These are phyloP conservation scores for Pristionchus exspectatus DNA, from an alignment of 2,888 invertebrate genomes.

Conservation along the genomic window DNA sequence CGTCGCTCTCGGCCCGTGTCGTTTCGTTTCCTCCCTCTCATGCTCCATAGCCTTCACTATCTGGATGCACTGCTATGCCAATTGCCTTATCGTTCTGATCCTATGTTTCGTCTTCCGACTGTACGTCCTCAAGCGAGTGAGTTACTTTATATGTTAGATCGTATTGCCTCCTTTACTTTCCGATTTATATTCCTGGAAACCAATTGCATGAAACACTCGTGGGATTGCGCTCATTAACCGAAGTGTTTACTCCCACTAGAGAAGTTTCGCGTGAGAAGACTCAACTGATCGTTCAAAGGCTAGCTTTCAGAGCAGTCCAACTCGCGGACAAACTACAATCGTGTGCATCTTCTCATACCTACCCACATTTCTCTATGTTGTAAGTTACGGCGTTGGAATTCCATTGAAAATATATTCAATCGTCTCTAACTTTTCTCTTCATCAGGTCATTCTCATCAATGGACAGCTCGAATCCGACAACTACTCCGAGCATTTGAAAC, in stretches of 20 bases:
- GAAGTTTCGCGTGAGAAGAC: not conserved
- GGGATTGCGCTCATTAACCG: not conserved
- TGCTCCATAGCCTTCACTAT: conserved; percentile 29
- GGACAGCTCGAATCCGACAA: not conserved
- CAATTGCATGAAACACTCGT: not conserved
- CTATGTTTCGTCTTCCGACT: conserved; percentile 37
- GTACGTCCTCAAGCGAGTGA: conserved; percentile 3
- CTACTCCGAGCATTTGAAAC: not conserved
- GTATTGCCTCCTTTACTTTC: too few relatives aligned
- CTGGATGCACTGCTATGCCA: conserved; percentile 49
- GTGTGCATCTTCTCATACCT: conserved; percentile 30
- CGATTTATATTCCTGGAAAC: not conserved
- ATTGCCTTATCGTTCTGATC: conserved; percentile 29
- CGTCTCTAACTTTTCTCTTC: too few relatives aligned
- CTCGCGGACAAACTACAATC: not conserved
- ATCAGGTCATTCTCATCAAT: not conserved
- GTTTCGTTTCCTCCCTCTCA: not conserved
- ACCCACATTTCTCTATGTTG: conserved; percentile 20
- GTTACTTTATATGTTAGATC: not conserved
- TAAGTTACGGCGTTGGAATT: not conserved
- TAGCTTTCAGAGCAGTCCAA: conserved; percentile 9
- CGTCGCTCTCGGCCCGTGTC: conserved; percentile 16
- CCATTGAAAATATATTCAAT: too few relatives aligned
- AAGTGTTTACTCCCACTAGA: not conserved
- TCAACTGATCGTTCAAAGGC: not conserved